Base-by-base conservation (phyloP, 35 echinoderm and acorn worm genomes). In the Lytechinus variegatus region DNA sequence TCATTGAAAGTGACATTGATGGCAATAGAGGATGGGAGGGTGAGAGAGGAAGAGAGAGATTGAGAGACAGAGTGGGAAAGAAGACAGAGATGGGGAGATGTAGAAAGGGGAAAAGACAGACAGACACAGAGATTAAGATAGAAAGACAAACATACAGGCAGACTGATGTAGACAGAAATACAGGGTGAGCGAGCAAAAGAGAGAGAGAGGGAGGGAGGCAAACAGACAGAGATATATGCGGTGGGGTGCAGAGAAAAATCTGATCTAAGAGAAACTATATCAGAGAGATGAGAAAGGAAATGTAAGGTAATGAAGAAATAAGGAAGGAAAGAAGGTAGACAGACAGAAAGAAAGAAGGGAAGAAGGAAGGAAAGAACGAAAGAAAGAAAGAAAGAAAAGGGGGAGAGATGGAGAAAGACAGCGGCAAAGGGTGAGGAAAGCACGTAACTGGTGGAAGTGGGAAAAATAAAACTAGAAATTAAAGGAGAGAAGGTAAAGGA, bases 1-100 rank as follows among this genome's bases (percentile, higher is more conserved):
- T 93, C 92, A 57, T 93, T 93, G 52, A 28, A 10, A 54, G 14
- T 93, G 92, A 93, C 92, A 12, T 93, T 93, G 92, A 52, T 90
- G 88, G 88, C 27, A 27, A 27, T 90, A 9, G 28, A 12, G 88
- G 24, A 21, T 28, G 9, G 27, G 88, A 90, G 88, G 24, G 88
- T 21, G 5, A 19, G 29, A 90, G 88, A 53, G 52, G 13, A 29
- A 89, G 27, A 51, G 87, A 89, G 87, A 54, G 28, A 52, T 28
- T 44, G 33, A 44, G 33, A 44, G 33, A 44, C 33, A 44, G 33
- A 44, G 33, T 1, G 33, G 33, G 33, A 44, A 88, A 27, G 3
- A 27, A 89, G 87, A 89, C 13, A 11, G 52, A 52, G 52, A 52
- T 52, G 9, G 52, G 11, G 16, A 16, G 27, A 19, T 44, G 33